These are phyloP conservation scores for Drosophila nigricruria DNA, from an alignment of 2,888 invertebrate species.

Conservation along the genomic window DNA sequence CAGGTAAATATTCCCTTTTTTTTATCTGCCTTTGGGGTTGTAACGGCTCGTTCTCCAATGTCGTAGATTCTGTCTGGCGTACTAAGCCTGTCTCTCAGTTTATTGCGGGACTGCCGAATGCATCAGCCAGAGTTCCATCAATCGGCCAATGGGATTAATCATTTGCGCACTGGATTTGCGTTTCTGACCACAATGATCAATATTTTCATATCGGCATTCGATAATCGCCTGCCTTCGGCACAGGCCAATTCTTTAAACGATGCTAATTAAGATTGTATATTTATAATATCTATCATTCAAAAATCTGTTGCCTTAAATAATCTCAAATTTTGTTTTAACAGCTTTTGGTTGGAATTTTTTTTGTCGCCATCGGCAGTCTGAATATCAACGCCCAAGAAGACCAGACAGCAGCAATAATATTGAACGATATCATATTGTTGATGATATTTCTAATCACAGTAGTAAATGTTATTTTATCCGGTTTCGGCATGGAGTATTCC, in stretches of 20 bases:
- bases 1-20: slow-evolving; percentile 88
- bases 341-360: slow-evolving; percentile 93
- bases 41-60: slow-evolving; percentile 52
- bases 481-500: slow-evolving; percentile 93
- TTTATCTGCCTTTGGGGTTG: slow-evolving; percentile 20
- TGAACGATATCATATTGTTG: slow-evolving; percentile 93
- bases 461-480: slow-evolving; percentile 92
- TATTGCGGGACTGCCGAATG: slow-evolving; percentile 91
- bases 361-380: slow-evolving; percentile 93
- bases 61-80: slow-evolving; percentile 90
- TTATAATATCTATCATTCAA: background rate
- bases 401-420: slow-evolving; percentile 90
- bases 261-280: slow-evolving; percentile 47
- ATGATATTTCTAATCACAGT: slow-evolving; percentile 93
- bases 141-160: slow-evolving; percentile 90
- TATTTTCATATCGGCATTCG: slow-evolving; percentile 91
- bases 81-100: slow-evolving; percentile 90
- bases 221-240: slow-evolving; percentile 86
- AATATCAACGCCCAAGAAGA: slow-evolving; percentile 92
- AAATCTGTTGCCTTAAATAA: slow-evolving; percentile 13
- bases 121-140: slow-evolving; percentile 89
- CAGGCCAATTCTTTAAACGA: slow-evolving; percentile 72
- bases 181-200: slow-evolving; percentile 91
- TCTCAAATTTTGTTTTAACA: slow-evolving; percentile 86
- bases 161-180: slow-evolving; percentile 89